Conservation (phyloP, 2,113 vertebrate species). For the Rhinolophus sinicus region DNA sequence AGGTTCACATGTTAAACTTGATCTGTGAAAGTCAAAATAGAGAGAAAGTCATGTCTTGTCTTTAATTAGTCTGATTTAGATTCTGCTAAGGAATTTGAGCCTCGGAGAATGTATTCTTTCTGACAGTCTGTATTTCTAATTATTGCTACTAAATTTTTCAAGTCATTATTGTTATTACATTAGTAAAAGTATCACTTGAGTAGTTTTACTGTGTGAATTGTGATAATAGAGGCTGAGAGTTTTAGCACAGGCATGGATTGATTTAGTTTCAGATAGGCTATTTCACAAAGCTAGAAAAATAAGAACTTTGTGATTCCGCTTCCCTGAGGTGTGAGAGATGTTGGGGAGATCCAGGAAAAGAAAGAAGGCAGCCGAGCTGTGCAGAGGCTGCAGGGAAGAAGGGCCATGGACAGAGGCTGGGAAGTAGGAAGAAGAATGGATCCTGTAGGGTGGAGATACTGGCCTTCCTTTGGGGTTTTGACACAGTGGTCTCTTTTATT, state of each 20-base stretch:
- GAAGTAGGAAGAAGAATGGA: too few species aligned
- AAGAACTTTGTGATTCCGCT: not conserved
- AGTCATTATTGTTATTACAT: not conserved
- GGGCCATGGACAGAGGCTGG: not conserved
- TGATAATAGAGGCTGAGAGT: not conserved
- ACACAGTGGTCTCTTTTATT: not conserved
- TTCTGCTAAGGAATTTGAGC: not conserved
- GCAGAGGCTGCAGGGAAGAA: too few species aligned
- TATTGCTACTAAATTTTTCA: constrained; percentile 24
- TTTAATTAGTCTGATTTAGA: not conserved
- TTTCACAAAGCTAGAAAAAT: constrained; percentile 22
- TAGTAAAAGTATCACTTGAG: not conserved
- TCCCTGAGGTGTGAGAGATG: not conserved
- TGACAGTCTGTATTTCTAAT: not conserved
- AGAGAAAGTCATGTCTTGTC: not conserved
- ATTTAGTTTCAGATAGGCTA: not conserved
- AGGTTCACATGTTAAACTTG: not conserved
- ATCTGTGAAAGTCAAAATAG: not conserved
- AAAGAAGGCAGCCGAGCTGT: not conserved
- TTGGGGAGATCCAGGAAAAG: not conserved
- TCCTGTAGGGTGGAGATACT: rapidly evolving
- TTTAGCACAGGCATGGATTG: not conserved
- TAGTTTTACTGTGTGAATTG: not conserved
- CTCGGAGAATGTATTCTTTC: not conserved
- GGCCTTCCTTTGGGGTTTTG: not conserved